phyloP scores from a whole-genome alignment of 30 jellyfish, hydroid and myxozoan species.

The Sanderia malayensis region DNA sequence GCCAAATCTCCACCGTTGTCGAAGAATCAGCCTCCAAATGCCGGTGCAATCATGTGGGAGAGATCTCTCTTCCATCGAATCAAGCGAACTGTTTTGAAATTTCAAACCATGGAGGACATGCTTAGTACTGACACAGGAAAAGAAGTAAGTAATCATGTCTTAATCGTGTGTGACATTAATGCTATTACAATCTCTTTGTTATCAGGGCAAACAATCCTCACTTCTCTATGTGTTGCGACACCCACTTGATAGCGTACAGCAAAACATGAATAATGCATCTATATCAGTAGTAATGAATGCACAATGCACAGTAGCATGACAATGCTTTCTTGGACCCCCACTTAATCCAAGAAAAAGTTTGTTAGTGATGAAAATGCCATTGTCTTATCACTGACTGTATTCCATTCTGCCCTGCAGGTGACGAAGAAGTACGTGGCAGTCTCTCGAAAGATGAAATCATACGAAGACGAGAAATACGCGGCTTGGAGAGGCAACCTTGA shows the following conservation, averaged over 20 bases:
- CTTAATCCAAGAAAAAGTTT: too few species aligned
- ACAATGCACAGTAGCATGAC: too few species aligned
- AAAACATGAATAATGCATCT: too few species aligned
- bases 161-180: too few species aligned
- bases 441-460: slow-evolving; percentile 87
- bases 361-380: too few species aligned
- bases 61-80: slow-evolving; percentile 82
- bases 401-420: slow-evolving; percentile 51
- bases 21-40: slow-evolving; percentile 92
- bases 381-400: too few species aligned
- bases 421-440: slow-evolving; percentile 78
- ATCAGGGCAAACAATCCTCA: too few species aligned
- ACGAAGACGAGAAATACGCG: slow-evolving; percentile 79
- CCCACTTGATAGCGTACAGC: too few species aligned
- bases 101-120: slow-evolving; percentile 91
- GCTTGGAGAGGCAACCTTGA: slow-evolving; percentile 90
- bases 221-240: too few species aligned
- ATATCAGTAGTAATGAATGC: too few species aligned
- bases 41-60: slow-evolving; percentile 98
- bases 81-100: slow-evolving; percentile 80
- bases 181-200: too few species aligned
- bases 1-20: slow-evolving; percentile 74
- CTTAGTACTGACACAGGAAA: slow-evolving; percentile 90
- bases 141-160: slow-evolving; percentile 48
- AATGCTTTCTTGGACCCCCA: too few species aligned